Evolutionary conservation across 1,140 invertebrate species (phyloP).

Genomic region (Camponotus pennsylvanicus): DNA sequence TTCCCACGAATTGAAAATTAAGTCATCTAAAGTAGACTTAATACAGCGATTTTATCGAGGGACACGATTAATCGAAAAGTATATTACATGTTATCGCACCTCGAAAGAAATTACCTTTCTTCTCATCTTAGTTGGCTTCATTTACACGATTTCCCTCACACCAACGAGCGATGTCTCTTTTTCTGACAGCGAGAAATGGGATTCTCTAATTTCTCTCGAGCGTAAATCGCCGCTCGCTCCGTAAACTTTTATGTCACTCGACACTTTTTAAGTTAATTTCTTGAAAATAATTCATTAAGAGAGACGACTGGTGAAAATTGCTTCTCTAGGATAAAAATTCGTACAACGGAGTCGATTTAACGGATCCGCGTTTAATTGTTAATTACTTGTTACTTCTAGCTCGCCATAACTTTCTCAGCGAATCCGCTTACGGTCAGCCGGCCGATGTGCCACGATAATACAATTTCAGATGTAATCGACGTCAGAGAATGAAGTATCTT

Average conservation of each 20-base stretch:
- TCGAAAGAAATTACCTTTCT: slow-evolving; percentile 29
- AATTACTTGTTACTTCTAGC: slow-evolving; percentile 47
- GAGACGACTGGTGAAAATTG: slow-evolving; percentile 25
- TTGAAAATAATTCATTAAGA: slow-evolving; percentile 60
- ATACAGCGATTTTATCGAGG: not conserved
- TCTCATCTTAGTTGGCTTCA: slow-evolving; percentile 31
- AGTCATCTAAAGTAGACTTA: not conserved
- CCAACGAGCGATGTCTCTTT: slow-evolving; percentile 13
- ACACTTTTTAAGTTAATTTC: slow-evolving; percentile 50
- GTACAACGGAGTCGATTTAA: slow-evolving; percentile 8
- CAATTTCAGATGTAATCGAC: slow-evolving; percentile 43
- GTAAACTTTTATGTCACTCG: slow-evolving; percentile 50
- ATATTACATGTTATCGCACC: slow-evolving; percentile 17
- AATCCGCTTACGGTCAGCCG: not conserved
- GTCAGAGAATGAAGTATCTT: not conserved
- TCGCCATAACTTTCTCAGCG: slow-evolving; percentile 8
- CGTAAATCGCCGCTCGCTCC: slow-evolving; percentile 24
- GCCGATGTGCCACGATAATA: not conserved
- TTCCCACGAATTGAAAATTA: no score
- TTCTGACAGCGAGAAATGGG: slow-evolving; percentile 52
- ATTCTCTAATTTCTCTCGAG: slow-evolving; percentile 52
- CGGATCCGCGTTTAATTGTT: slow-evolving; percentile 40
- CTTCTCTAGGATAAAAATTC: not conserved
- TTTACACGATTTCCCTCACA: slow-evolving; percentile 36
- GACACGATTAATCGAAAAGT: slow-evolving; percentile 14